phyloP scores from a whole-genome alignment of 2,113 vertebrate species.

The Carettochelys insculpta region DNA sequence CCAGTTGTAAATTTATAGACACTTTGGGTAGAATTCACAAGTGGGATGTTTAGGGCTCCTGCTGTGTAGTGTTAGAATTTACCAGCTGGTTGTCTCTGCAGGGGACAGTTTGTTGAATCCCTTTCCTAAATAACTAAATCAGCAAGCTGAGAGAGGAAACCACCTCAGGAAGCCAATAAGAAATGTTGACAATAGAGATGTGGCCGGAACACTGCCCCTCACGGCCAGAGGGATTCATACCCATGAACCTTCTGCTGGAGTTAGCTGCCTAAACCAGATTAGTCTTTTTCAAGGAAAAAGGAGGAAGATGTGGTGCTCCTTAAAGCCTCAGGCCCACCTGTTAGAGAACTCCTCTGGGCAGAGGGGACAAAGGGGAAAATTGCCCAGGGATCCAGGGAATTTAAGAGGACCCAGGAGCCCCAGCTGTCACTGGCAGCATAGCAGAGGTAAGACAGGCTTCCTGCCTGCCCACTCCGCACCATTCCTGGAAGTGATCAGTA shows the following conservation, averaged over 20 bases:
- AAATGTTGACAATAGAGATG: background rate
- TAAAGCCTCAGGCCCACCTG: background rate
- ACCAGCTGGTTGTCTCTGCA: background rate
- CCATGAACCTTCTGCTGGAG: background rate
- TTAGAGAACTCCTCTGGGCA: background rate
- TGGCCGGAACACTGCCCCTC: background rate
- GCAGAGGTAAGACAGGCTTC: no score
- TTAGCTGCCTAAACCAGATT: background rate
- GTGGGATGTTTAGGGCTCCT: background rate
- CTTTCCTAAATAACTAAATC: background rate
- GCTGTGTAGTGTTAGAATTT: background rate
- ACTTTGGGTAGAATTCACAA: background rate
- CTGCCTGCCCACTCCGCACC: no score
- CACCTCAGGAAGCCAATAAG: background rate
- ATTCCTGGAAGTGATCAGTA: no score
- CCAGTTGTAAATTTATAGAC: conserved; percentile 22
- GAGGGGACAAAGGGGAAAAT: no score
- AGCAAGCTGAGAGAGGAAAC: background rate
- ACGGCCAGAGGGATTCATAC: background rate
- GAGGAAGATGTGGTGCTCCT: background rate
- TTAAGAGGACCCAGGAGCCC: no score
- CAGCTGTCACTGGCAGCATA: no score
- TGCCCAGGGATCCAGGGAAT: no score
- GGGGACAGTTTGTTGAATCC: background rate
- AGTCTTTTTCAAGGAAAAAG: background rate